These are phyloP conservation scores for Pedetes capensis DNA, from an alignment of 2,113 vertebrate species.

Conservation along the genomic window DNA sequence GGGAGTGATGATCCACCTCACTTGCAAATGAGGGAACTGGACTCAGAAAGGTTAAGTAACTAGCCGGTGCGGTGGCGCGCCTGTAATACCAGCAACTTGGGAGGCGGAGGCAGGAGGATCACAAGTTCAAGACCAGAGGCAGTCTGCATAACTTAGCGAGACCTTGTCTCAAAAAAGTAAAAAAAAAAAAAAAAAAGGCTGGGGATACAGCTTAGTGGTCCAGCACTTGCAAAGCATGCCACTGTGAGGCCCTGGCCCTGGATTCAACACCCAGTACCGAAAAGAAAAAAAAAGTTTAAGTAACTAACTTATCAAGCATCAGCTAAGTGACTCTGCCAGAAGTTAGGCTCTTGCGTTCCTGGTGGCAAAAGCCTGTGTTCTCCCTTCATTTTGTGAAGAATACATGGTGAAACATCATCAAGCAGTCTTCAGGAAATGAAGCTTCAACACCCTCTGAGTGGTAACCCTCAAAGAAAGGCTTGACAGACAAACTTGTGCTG, in stretches of 20 bases:
- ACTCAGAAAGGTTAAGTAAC: background rate
- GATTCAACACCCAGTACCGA: too few species aligned
- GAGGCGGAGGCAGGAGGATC: too few species aligned
- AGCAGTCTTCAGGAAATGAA: background rate
- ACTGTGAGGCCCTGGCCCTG: too few species aligned
- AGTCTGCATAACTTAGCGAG: too few species aligned
- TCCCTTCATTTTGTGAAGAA: background rate
- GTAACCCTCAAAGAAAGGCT: background rate
- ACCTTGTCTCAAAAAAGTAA: too few species aligned
- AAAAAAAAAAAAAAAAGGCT: too few species aligned
- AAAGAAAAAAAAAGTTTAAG: too few species aligned
- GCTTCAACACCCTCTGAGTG: background rate
- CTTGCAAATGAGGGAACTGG: background rate
- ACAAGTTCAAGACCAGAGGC: too few species aligned
- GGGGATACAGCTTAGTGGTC: too few species aligned
- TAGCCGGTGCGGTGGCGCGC: too few species aligned
- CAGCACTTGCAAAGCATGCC: too few species aligned
- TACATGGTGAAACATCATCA: background rate
- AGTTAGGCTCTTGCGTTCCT: background rate
- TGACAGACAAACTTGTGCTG: background rate
- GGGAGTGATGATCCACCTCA: background rate
- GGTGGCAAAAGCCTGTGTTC: background rate
- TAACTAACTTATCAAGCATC: background rate
- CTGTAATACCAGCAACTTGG: too few species aligned
- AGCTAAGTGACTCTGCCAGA: background rate